A percentile compares a stretch with the other conserved stretches of the same genome.
Conservation (phyloP, 1,140 invertebrate genomes). For the Medauroidea extradentata region DNA sequence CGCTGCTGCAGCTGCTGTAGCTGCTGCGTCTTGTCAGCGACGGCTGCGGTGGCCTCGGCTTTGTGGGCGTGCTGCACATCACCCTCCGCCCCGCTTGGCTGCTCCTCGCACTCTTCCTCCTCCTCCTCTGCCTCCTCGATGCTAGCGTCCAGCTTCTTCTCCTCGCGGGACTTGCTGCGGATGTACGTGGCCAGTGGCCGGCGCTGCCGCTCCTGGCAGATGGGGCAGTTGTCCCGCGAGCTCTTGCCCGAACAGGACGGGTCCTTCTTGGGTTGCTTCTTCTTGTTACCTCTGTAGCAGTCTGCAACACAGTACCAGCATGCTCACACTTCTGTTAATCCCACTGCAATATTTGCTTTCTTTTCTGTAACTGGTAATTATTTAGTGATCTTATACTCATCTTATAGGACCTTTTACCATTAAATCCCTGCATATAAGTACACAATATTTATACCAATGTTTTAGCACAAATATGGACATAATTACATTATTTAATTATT, state of each 20-base stretch:
- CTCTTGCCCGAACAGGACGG: conserved; percentile 52
- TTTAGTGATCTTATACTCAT: no score
- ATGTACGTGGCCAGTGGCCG: conserved; percentile 50
- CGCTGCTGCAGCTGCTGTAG: no score
- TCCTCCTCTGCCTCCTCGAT: conserved; percentile 50
- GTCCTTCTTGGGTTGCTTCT: conserved; percentile 18
- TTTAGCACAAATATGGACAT: no score
- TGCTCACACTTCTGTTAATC: no score
- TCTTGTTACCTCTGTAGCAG: neutral
- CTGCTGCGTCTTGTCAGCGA: no score
- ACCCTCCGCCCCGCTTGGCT: conserved; percentile 2
- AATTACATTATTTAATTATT: no score
- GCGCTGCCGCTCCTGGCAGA: conserved; percentile 53
- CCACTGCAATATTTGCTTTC: no score
- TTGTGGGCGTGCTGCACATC: neutral
- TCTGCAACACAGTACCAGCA: neutral
- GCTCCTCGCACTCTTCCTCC: conserved; percentile 20
- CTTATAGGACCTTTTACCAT: no score
- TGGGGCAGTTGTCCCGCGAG: conserved; percentile 46
- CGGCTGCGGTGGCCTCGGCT: neutral
- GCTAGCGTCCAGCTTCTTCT: conserved; percentile 42
- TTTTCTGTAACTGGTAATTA: no score
- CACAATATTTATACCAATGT: no score
- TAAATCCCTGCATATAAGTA: no score
- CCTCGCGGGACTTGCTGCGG: conserved; percentile 46